phyloP scores from a whole-genome alignment of 2,797 vertebrate species.

The Paratrypauchen microcephalus region DNA sequence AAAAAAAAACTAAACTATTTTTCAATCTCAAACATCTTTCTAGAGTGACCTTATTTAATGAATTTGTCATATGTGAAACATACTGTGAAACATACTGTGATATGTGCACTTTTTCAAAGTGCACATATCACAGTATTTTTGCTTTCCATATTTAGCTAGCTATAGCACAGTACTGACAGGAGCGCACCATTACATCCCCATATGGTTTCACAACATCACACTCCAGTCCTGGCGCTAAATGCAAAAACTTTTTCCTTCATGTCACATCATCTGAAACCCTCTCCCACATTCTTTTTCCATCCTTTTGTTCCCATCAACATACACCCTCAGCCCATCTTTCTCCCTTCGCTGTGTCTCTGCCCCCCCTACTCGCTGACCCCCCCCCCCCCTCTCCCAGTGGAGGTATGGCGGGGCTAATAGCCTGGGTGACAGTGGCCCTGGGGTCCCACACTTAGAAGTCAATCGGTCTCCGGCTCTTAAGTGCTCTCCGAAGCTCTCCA shows the following conservation, averaged over 20 bases:
- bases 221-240: neutral
- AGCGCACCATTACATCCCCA: no score
- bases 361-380: constrained; percentile 34
- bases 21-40: no score
- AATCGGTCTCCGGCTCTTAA: constrained; percentile 56
- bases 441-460: constrained; percentile 39
- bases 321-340: constrained; percentile 17
- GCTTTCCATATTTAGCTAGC: no score
- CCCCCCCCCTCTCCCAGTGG: constrained; percentile 28
- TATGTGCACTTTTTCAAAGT: no score
- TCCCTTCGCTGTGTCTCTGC: neutral
- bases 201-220: no score
- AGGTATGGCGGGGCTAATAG: constrained; percentile 31
- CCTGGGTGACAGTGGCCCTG: constrained; percentile 49
- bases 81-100: no score
- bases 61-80: no score
- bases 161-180: no score
- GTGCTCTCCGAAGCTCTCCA: constrained; percentile 60
- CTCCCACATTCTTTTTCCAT: constrained; percentile 1
- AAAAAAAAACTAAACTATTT: no score
- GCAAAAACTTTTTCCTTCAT: constrained; percentile 10
- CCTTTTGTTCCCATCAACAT: constrained; percentile 29
- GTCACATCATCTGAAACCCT: constrained; percentile 17
- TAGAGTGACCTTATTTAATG: no score
- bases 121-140: no score